Base-by-base conservation (phyloP, 1,140 invertebrate genomes). In the Copidosoma floridanum region DNA sequence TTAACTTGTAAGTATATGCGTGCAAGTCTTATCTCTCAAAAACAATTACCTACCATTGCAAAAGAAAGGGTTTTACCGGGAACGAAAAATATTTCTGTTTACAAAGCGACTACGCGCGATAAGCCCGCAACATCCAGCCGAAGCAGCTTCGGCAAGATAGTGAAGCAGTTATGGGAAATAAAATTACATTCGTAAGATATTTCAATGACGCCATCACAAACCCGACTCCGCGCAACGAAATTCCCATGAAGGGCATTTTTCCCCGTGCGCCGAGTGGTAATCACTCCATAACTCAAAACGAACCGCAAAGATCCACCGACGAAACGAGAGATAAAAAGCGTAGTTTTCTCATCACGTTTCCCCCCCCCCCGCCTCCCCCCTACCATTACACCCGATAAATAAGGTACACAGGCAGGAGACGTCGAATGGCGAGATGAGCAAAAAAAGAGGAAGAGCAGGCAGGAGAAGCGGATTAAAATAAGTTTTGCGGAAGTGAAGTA, bases 391-490 rank as follows among this genome's bases (percentile, higher is more conserved):
- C 5, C 1, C 16, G 46, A 50, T 50, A 57, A 57, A 41, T 57
- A 58, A 51, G n/a, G 50, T 58, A 44, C 24, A 24, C 32, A 12
- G n/a, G 14, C 40, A 12, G 51, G n/a, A n/a, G n/a, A 38, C 14
- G 14, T 23, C 20, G 35, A 53, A 23, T 24, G 8, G 24, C 8
- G 14, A 38, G 2, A 16, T 20, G 27, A 29, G 51, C 23, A 14
- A 44, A 29, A n/a, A 53, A 38, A 38, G 35, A 50, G 35, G 52
- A 48, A 51, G 53, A 35, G 53, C 24, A 43, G 18, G 47, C 51
- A 57, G 40, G 57, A 44, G 23, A 41, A 41, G 37, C 57, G 37
- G 56, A 65, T 63, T 46, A 50, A 52, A 57, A 57, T 32, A 50
- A 52, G 48, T 57, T n/a, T 57, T 40, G 41, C 38, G 48, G 54